Conservation (phyloP, 2,888 invertebrate genomes). For the Melieria crassipennis region DNA sequence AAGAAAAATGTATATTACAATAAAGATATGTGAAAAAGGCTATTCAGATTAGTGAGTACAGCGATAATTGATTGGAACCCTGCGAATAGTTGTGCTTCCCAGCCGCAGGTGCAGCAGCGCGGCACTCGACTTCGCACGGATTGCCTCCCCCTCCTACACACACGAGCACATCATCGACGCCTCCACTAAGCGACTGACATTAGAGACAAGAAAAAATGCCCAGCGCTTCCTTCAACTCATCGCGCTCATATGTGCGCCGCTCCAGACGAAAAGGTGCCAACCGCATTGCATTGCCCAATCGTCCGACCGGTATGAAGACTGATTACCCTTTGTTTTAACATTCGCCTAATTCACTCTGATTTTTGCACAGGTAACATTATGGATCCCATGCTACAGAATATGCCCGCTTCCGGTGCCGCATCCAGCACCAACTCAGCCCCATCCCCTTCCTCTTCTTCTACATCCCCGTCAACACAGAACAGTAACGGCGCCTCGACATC, state of each 20-base stretch:
- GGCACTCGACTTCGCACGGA: too few relatives aligned
- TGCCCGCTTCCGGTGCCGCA: conserved; percentile 66
- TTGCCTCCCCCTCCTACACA: too few relatives aligned
- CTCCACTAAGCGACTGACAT: too few relatives aligned
- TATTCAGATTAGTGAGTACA: too few relatives aligned
- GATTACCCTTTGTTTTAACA: background rate
- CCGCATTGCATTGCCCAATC: conserved; percentile 71
- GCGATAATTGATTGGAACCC: too few relatives aligned
- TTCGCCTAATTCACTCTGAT: conserved; percentile 49
- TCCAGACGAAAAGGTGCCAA: conserved; percentile 92
- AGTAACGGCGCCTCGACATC: conserved; percentile 38
- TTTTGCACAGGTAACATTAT: conserved; percentile 56
- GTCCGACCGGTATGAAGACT: conserved; percentile 56
- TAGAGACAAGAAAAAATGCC: conserved; percentile 70
- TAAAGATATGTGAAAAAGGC: too few relatives aligned
- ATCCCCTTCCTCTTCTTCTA: conserved; percentile 63
- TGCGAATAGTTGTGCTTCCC: too few relatives aligned
- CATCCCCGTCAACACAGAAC: conserved; percentile 43
- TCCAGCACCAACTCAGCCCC: conserved; percentile 54
- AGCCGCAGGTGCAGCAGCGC: too few relatives aligned
- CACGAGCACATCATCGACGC: too few relatives aligned
- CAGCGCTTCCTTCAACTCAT: conserved; percentile 94
- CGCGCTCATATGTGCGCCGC: conserved; percentile 90
- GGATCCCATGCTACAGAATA: conserved; percentile 80
- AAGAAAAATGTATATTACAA: too few relatives aligned